These are phyloP conservation scores for cattle (Bos taurus) DNA, from an alignment of 2,113 vertebrate genomes.

Conservation along the genomic window ARS-UCD2.0 NC_037337.1:90464001-90464500, in stretches of 20 bases:
- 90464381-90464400: neutral
- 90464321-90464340: neutral
- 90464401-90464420: neutral
- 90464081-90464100: neutral
- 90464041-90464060: neutral
- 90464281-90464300: neutral
- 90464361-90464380: neutral
- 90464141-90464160: accelerated
- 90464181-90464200: neutral
- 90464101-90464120: neutral
- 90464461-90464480: neutral
- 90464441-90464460: neutral
- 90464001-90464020: neutral
- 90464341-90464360: neutral
- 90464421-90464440: neutral
- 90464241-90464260: neutral
- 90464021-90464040: neutral
- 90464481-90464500: neutral
- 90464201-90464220: neutral
- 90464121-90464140: neutral
- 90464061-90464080: neutral
- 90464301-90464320: neutral
- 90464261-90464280: neutral
- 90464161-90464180: neutral
- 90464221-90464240: neutral